Conservation (phyloP, 2,888 invertebrate species). For the Leptinotarsa peninsularis region DNA sequence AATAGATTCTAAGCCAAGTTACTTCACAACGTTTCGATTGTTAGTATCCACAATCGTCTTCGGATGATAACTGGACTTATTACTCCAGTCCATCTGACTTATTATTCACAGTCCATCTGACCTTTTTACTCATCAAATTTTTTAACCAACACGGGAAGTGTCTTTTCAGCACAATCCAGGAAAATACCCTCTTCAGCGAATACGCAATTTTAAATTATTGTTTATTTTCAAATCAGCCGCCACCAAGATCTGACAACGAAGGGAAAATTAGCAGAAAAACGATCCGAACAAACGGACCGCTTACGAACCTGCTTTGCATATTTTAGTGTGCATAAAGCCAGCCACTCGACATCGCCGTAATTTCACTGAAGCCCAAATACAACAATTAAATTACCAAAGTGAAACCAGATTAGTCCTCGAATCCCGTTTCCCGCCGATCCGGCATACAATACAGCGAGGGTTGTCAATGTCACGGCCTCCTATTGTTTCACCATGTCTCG, state of each 20-base stretch:
- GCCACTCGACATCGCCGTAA: constrained; percentile 22
- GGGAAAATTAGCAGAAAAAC: constrained; percentile 1
- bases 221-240: not conserved
- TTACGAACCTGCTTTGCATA: constrained; percentile 17
- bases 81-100: too few relatives aligned
- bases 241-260: not conserved
- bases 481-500: constrained; percentile 49
- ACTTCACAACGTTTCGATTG: too few relatives aligned
- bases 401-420: constrained; percentile 32
- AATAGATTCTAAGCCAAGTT: too few relatives aligned
- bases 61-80: too few relatives aligned
- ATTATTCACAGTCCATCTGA: too few relatives aligned
- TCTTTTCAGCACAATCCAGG: too few relatives aligned
- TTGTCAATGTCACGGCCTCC: constrained; percentile 53
- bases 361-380: constrained; percentile 23
- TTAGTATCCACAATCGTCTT: too few relatives aligned
- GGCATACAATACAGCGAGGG: constrained; percentile 34
- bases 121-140: too few relatives aligned
- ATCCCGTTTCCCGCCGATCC: constrained; percentile 18
- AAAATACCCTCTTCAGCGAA: too few relatives aligned
- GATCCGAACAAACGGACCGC: constrained; percentile 10
- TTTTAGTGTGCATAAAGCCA: constrained; percentile 16
- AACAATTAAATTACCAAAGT: constrained; percentile 34
- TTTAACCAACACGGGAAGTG: too few relatives aligned
- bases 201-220: not conserved